Percentiles rank a stretch among this genome's conserved stretches.
phyloP scores from a whole-genome alignment of 2,113 vertebrate species.

The Microcebus jonahi region DNA sequence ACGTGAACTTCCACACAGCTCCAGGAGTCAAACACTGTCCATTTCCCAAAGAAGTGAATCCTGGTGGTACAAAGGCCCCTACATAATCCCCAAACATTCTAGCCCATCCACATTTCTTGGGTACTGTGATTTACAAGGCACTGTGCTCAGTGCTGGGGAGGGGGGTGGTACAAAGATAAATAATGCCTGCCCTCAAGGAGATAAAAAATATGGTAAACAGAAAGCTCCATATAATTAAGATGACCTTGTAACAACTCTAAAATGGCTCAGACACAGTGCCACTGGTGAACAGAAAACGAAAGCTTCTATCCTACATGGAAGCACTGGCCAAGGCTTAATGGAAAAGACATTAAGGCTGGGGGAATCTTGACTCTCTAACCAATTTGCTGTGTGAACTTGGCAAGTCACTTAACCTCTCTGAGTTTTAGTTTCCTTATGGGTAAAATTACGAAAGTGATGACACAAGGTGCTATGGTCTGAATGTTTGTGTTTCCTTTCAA shows the following conservation, averaged over 20 bases:
- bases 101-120: not conserved
- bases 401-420: not conserved
- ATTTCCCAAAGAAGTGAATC: not conserved
- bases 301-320: not conserved
- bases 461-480: not conserved
- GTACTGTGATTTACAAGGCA: not conserved
- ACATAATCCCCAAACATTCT: not conserved
- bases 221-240: not conserved
- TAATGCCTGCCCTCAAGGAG: not conserved
- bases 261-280: not conserved
- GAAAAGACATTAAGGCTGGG: not conserved
- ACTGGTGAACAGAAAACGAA: not conserved
- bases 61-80: not conserved
- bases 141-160: not conserved
- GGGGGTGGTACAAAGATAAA: not conserved
- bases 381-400: too few relatives aligned
- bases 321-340: not conserved
- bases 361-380: not conserved
- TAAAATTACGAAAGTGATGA: not conserved
- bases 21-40: not conserved
- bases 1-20: not conserved
- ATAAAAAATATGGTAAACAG: not conserved
- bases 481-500: not conserved
- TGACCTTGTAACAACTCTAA: not conserved
- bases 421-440: not conserved